A percentile compares a stretch with the other conserved stretches of the same genome.
These are phyloP conservation scores for Muscicapa comitata DNA, from an alignment of 2,797 vertebrate species.

Conservation along the genomic window DNA sequence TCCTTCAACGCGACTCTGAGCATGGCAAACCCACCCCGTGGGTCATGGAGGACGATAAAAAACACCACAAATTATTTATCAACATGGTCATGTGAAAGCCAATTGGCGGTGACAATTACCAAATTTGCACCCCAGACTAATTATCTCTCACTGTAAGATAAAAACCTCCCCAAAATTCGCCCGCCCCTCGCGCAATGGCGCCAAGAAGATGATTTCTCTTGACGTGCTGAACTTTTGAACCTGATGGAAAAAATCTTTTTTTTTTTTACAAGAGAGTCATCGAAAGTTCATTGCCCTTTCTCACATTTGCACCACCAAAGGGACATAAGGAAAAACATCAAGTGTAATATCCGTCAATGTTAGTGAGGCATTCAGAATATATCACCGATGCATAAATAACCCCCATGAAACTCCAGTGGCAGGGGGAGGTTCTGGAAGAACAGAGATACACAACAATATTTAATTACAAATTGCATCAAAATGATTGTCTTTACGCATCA, in stretches of 20 bases:
- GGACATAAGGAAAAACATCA: constrained; percentile 73
- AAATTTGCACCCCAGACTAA: neutral
- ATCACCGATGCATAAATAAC: constrained; percentile 59
- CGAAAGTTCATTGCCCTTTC: constrained; percentile 73
- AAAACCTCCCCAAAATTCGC: neutral
- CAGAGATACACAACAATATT: neutral
- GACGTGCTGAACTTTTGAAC: constrained; percentile 74
- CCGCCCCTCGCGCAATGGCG: neutral
- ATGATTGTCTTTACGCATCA: constrained; percentile 11
- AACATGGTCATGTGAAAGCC: neutral
- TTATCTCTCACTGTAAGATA: neutral
- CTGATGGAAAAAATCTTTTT: neutral
- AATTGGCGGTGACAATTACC: neutral
- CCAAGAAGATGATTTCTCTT: constrained; percentile 59
- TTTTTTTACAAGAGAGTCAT: constrained; percentile 66
- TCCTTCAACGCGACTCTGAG: neutral
- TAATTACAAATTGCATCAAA: constrained; percentile 31
- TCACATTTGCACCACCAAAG: constrained; percentile 69
- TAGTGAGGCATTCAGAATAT: constrained; percentile 44
- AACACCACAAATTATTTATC: neutral
- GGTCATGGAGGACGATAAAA: neutral
- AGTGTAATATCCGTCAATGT: constrained; percentile 69
- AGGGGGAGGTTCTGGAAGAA: constrained; percentile 29
- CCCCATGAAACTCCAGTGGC: neutral
- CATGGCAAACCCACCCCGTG: neutral